A percentile compares a stretch with the other conserved stretches of the same genome.
Conservation (phyloP, 92 coral and sea anemone species). For the Phymanthus crucifer region DNA sequence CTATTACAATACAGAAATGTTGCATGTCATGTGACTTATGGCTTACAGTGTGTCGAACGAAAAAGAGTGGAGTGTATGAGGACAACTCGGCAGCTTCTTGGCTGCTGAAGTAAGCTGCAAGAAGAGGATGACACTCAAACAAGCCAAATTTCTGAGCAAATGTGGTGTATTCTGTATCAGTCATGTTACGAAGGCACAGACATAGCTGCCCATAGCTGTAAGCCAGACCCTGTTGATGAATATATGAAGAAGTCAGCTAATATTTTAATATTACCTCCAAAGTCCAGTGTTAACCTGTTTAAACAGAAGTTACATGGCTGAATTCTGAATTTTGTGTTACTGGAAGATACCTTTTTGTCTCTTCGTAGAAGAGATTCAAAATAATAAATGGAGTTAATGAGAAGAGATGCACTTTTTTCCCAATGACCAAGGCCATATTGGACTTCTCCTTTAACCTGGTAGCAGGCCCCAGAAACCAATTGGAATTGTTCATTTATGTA, state of each 20-base stretch:
- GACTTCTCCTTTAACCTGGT: conserved; percentile 92
- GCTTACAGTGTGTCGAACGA: conserved; percentile 79
- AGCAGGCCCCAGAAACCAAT: conserved; percentile 78
- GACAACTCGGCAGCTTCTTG: conserved; percentile 69
- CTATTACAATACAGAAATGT: neutral
- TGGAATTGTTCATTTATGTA: conserved; percentile 71
- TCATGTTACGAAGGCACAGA: conserved; percentile 78
- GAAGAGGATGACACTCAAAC: conserved; percentile 69
- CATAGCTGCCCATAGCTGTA: conserved; percentile 73
- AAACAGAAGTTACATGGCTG: neutral
- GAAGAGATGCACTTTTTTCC: conserved; percentile 62
- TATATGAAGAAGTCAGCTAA: neutral
- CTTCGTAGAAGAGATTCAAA: conserved; percentile 72
- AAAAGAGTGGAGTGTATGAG: conserved; percentile 76
- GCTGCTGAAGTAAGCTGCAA: conserved; percentile 74
- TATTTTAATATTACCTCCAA: too few species aligned
- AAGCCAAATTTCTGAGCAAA: conserved; percentile 56
- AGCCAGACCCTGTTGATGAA: conserved; percentile 57
- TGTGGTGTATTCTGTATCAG: conserved; percentile 52
- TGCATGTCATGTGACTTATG: neutral
- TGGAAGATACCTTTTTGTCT: conserved; percentile 65
- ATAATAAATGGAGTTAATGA: conserved; percentile 63
- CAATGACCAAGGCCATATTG: conserved; percentile 89
- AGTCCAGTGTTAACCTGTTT: neutral
- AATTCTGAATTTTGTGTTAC: neutral